phyloP scores from a whole-genome alignment of 2,797 vertebrate species.

The Triplophysa yarkandensis region DNA sequence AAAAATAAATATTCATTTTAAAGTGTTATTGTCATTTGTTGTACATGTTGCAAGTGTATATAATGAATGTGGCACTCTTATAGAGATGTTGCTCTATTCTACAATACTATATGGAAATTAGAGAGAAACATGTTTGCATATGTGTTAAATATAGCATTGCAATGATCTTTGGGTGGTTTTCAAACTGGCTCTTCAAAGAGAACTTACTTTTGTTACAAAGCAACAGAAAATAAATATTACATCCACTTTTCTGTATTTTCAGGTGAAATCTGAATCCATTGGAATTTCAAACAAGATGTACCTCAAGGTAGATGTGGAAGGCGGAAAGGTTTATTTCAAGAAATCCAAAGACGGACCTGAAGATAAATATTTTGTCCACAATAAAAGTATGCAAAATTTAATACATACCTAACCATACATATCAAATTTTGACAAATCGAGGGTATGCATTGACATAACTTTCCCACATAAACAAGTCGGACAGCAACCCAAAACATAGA shows the following conservation, averaged over 20 bases:
- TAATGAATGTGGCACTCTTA: conserved; percentile 6
- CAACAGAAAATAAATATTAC: too few species aligned
- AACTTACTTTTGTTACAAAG: too few species aligned
- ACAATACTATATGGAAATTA: conserved; percentile 45
- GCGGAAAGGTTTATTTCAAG: conserved; percentile 90
- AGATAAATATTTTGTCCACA: conserved; percentile 93
- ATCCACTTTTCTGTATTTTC: conserved; percentile 45
- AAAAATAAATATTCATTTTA: not conserved
- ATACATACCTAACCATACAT: too few species aligned
- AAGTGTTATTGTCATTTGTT: not conserved
- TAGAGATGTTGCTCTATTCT: not conserved
- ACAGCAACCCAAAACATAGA: too few species aligned
- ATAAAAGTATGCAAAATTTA: conserved; percentile 86
- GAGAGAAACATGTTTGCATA: conserved; percentile 9
- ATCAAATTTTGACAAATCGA: too few species aligned
- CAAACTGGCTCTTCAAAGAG: too few species aligned
- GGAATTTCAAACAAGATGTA: conserved; percentile 90
- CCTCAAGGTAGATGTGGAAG: conserved; percentile 96
- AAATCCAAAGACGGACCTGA: conserved; percentile 94
- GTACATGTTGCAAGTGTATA: not conserved
- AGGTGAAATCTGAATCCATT: conserved; percentile 93
- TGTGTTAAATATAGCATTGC: conserved; percentile 2
- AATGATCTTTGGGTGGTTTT: not conserved
- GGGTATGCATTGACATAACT: too few species aligned
- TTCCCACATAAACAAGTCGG: too few species aligned